phyloP scores from a whole-genome alignment of 2,113 vertebrate genomes.

The Osmerus eperlanus region DNA sequence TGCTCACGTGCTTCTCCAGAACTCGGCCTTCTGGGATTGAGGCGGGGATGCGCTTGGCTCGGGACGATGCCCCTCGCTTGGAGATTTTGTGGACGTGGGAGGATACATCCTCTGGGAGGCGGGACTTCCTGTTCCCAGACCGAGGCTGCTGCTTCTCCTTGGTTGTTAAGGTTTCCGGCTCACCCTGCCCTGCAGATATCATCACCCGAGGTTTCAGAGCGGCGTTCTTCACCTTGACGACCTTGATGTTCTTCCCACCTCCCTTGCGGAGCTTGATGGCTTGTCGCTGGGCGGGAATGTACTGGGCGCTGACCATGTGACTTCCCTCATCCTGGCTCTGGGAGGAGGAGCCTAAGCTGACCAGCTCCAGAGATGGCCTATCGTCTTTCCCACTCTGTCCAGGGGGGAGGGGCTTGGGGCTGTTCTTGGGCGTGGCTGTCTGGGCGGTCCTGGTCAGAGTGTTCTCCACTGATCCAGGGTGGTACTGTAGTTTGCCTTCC shows the following conservation, averaged over 20 bases:
- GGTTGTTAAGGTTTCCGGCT: constrained; percentile 38
- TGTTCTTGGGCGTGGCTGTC: constrained; percentile 56
- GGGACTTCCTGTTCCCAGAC: constrained; percentile 63
- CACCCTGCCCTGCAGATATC: neutral
- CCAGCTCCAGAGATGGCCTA: constrained; percentile 64
- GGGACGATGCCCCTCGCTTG: constrained; percentile 64
- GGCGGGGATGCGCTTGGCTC: constrained; percentile 64
- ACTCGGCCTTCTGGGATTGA: constrained; percentile 63
- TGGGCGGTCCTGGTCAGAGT: constrained; percentile 54
- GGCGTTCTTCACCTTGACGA: constrained; percentile 64
- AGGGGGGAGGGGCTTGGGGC: constrained; percentile 25
- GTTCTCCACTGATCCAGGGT: constrained; percentile 45
- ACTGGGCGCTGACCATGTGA: constrained; percentile 70
- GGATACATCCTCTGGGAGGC: constrained; percentile 70
- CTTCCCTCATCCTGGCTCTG: constrained; percentile 77
- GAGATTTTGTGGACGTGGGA: constrained; percentile 67
- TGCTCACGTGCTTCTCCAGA: constrained; percentile 50
- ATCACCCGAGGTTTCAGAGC: constrained; percentile 55
- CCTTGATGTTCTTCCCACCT: constrained; percentile 67
- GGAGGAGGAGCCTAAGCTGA: constrained; percentile 78
- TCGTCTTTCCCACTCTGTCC: constrained; percentile 48
- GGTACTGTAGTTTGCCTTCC: constrained; percentile 52
- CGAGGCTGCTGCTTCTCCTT: constrained; percentile 40
- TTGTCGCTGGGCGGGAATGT: constrained; percentile 69
- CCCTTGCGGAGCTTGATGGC: constrained; percentile 67